These are phyloP conservation scores for Elaeidobius kamerunicus DNA, from an alignment of 2,888 invertebrate genomes.

Conservation along the genomic window DNA sequence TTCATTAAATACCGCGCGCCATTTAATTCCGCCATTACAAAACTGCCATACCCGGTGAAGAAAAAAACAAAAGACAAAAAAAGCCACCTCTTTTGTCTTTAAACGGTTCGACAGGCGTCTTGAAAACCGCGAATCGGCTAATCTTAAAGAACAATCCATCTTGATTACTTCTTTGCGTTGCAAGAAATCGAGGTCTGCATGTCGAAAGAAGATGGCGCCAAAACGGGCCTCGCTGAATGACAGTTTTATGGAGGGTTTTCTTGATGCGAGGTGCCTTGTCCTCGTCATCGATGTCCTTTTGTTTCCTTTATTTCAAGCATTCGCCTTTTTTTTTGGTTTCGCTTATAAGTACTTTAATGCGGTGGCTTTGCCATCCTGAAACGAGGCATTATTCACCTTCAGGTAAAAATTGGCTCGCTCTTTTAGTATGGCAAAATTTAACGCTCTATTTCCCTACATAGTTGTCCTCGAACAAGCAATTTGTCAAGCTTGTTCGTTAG, in stretches of 20 bases:
- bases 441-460: no score
- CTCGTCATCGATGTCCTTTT: slow-evolving; percentile 10
- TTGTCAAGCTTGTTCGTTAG: slow-evolving; percentile 13
- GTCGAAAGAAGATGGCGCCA: slow-evolving; percentile 30
- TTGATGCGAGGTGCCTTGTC: slow-evolving; percentile 22
- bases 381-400: no score
- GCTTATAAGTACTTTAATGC: no score
- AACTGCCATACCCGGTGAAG: no score
- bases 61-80: no score
- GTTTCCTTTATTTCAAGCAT: slow-evolving; percentile 2
- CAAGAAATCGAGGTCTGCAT: slow-evolving; percentile 29
- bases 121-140: slow-evolving; percentile 28
- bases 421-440: no score
- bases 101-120: slow-evolving; percentile 25
- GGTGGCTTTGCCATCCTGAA: no score
- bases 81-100: no score
- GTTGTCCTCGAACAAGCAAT: slow-evolving; percentile 1
- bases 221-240: slow-evolving; percentile 19
- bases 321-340: neutral
- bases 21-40: no score
- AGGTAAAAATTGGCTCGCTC: no score
- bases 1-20: no score
- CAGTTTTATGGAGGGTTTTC: slow-evolving; percentile 23
- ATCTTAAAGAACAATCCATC: slow-evolving; percentile 29
- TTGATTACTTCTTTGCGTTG: slow-evolving; percentile 29